A percentile compares a stretch with the other conserved stretches of the same genome.
Conservation (phyloP, 2,797 vertebrate genomes). For the Leptatherina wallacei region DNA sequence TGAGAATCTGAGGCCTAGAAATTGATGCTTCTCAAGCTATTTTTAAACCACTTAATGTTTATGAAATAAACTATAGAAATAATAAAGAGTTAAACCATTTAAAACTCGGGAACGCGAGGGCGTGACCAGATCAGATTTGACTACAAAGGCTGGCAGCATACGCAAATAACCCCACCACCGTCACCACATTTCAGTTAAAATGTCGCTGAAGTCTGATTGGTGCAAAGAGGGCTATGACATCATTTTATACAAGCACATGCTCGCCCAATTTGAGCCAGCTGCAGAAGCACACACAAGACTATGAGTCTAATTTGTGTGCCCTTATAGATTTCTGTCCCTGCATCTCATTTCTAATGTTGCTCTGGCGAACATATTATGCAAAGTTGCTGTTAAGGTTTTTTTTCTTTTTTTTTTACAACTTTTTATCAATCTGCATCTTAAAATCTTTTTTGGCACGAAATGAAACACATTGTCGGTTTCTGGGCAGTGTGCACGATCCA, state of each 20-base stretch:
- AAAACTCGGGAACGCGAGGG: neutral
- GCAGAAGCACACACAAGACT: neutral
- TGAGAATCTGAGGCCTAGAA: neutral
- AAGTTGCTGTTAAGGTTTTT: neutral
- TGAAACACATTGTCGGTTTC: conserved; percentile 22
- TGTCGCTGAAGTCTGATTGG: neutral
- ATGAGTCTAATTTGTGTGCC: neutral
- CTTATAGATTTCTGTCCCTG: neutral
- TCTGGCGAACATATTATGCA: neutral
- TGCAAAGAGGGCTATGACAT: neutral
- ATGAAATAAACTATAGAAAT: neutral
- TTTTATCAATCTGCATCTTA: conserved; percentile 37
- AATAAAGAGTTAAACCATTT: neutral
- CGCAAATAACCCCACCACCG: neutral
- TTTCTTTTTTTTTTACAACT: neutral
- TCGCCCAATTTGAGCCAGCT: neutral
- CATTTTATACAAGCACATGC: neutral
- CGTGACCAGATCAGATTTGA: neutral
- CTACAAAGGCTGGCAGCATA: neutral
- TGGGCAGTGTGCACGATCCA: conserved; percentile 11
- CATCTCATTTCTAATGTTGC: neutral
- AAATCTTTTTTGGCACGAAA: conserved; percentile 52
- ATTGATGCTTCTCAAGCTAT: too few species aligned
- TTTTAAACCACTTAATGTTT: too few species aligned
- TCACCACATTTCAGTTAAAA: conserved; percentile 15